phyloP scores from a whole-genome alignment of 2,888 invertebrate species.

The Operophtera brumata region DNA sequence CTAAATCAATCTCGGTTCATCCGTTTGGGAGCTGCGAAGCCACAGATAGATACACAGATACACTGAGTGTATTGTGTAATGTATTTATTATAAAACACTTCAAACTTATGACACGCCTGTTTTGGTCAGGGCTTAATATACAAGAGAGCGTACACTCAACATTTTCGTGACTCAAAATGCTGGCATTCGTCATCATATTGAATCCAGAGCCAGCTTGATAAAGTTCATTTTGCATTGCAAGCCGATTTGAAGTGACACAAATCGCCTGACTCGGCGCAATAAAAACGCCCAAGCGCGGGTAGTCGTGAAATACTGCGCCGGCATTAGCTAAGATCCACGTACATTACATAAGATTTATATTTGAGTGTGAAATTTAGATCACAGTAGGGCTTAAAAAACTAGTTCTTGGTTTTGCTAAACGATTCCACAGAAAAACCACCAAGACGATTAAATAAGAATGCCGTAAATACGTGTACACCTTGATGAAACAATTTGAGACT shows the following conservation, averaged over 20 bases:
- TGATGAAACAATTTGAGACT: too few relatives aligned
- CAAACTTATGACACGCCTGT: too few relatives aligned
- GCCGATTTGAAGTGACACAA: background rate
- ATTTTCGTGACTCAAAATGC: too few relatives aligned
- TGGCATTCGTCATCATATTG: background rate
- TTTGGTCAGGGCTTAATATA: too few relatives aligned
- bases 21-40: too few relatives aligned
- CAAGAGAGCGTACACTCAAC: too few relatives aligned
- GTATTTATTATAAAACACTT: too few relatives aligned
- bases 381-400: slow-evolving; percentile 1
- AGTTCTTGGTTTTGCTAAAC: background rate
- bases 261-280: slow-evolving; percentile 3
- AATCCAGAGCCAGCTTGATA: background rate
- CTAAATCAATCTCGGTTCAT: too few relatives aligned
- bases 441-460: too few relatives aligned
- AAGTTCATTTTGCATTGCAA: background rate
- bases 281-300: slow-evolving; percentile 14
- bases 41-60: too few relatives aligned
- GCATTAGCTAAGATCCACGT: slow-evolving; percentile 14
- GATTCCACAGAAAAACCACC: background rate
- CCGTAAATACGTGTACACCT: too few relatives aligned
- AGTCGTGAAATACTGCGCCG: slow-evolving; percentile 16
- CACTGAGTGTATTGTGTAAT: too few relatives aligned
- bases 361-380: slow-evolving; percentile 13
- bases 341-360: slow-evolving; percentile 13